Base-by-base conservation (phyloP, 2,888 invertebrate genomes). In the Embidobia sp. region DNA sequence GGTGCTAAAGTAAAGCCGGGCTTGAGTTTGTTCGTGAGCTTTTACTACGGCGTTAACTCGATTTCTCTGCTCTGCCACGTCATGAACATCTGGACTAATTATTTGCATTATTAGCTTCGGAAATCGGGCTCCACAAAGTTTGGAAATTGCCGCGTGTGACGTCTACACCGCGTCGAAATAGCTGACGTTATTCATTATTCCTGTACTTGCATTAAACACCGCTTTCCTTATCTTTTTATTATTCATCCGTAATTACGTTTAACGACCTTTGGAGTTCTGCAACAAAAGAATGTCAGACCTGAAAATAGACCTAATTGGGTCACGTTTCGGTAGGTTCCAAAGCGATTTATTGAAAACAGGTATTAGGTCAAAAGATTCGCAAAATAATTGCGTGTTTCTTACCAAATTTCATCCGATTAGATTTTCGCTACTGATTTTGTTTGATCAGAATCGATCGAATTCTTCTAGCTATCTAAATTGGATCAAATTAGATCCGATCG, bases 11-110 rank as follows among this genome's bases (percentile, higher is more conserved):
- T 83, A 82, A 78, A 78, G 78, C 77, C 55, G 64, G 72, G 77
- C 51, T 72, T 66, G 82, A 82, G 83, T 84, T 83, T 82, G 83
- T 83, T 82, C 82, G 80, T 77, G 80, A 79, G 85, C 82, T 85
- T 86, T 87, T 86, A 86, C 85, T 80, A 78, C 82, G 81, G 82
- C 84, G 85, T 85, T 87, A 87, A 87, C 86, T 87, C 82, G 84
- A 86, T 86, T 85, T 85, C 85, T 82, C 82, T 80, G 53, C 77
- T 61, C 59, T 61, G 49, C 79, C 66, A 49, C 70, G 76, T 77
- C 73, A 73, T 61, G 69, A 76, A 76, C 76, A 79, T 70, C 63
- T 79, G 55, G 78, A 79, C 81, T 82, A 81, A 82, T 82, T 82
- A 82, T 81, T 81, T 78, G 79, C 75, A 79, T 79, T 80, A 77